Conservation (phyloP, 2,113 vertebrate genomes). For the Elephas maximus region DNA sequence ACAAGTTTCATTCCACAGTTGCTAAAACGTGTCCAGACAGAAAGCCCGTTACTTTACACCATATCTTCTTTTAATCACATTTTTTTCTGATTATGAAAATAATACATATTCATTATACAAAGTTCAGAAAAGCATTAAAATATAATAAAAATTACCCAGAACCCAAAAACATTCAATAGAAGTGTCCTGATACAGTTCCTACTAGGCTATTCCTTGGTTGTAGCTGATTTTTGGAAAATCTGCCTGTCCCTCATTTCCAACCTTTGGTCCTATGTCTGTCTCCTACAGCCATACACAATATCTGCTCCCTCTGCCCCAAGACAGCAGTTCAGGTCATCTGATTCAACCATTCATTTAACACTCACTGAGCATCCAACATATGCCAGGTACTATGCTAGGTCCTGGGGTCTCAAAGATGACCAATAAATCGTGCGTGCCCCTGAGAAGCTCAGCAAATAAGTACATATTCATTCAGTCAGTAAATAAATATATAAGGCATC, state of each 20-base stretch:
- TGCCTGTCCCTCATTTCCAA: not conserved
- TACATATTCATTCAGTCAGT: not conserved
- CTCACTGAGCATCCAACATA: not conserved
- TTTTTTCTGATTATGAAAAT: constrained; percentile 42
- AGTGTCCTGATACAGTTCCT: not conserved
- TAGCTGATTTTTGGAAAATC: not conserved
- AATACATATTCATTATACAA: not conserved
- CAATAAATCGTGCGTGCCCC: not conserved
- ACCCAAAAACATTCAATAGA: not conserved
- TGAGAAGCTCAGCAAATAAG: constrained; percentile 20
- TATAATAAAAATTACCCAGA: not conserved
- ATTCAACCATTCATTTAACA: not conserved
- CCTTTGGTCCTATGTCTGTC: not conserved
- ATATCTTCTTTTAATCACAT: not conserved
- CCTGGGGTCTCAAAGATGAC: not conserved
- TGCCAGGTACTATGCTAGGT: not conserved
- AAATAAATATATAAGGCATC: not conserved
- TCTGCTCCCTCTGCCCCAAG: not conserved
- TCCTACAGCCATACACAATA: not conserved
- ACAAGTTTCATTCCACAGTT: not conserved
- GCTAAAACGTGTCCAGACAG: not conserved
- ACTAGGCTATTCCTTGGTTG: not conserved
- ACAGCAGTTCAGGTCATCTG: not conserved
- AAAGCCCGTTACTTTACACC: not conserved
- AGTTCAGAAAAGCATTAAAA: constrained; percentile 23